A percentile compares a stretch with the other conserved stretches of the same genome.
phyloP scores from a whole-genome alignment of 2,888 invertebrate species.

The Plebejus anna region DNA sequence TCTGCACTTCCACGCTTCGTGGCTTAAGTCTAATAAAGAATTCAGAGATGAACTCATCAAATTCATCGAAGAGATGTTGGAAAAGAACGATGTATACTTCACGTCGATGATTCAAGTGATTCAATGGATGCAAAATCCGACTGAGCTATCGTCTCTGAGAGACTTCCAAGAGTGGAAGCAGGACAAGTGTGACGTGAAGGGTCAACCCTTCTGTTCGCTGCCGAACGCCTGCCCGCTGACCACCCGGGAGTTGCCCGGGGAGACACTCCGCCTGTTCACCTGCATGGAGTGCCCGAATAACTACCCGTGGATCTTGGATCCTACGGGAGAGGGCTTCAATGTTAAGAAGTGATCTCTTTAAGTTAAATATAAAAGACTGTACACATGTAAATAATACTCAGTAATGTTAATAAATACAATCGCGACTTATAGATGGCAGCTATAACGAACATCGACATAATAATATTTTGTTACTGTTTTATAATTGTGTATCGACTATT shows the following conservation, averaged over 20 bases:
- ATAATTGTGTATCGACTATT: conserved; percentile 28
- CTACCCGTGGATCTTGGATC: conserved; percentile 96
- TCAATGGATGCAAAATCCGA: conserved; percentile 98
- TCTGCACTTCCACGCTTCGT: conserved; percentile 96
- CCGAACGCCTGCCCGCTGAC: conserved; percentile 95
- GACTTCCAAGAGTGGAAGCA: conserved; percentile 97
- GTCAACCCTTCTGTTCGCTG: conserved; percentile 94
- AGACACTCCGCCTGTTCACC: conserved; percentile 94
- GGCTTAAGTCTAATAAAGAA: conserved; percentile 96
- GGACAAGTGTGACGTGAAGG: conserved; percentile 96
- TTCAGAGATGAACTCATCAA: conserved; percentile 94
- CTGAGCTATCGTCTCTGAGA: conserved; percentile 89
- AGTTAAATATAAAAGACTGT: conserved; percentile 74
- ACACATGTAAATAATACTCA: conserved; percentile 80
- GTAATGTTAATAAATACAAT: conserved; percentile 65
- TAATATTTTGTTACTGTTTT: conserved; percentile 38
- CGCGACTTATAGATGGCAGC: conserved; percentile 49
- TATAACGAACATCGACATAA: conserved; percentile 43
- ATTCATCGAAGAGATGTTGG: conserved; percentile 95
- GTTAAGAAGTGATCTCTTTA: conserved; percentile 85
- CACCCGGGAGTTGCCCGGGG: conserved; percentile 94
- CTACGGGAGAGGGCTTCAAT: conserved; percentile 95
- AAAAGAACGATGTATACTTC: conserved; percentile 94
- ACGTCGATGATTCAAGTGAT: conserved; percentile 94
- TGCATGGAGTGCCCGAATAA: conserved; percentile 98